Evolutionary conservation across 1,140 invertebrate genomes (phyloP).

Genomic region (Cydia pomonella): DNA sequence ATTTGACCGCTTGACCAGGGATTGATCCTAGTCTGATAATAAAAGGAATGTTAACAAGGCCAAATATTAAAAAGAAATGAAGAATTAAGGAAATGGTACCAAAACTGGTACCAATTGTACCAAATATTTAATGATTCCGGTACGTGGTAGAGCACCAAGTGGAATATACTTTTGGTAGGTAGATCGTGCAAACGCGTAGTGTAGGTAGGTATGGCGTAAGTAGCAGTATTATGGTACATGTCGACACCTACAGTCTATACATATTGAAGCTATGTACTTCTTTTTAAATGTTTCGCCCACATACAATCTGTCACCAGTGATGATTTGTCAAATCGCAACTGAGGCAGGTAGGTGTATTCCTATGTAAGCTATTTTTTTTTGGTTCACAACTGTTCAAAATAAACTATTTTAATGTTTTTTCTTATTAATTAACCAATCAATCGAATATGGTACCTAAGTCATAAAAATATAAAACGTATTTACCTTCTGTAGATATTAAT

Average conservation of each 20-base stretch:
- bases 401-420: too few species aligned
- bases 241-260: conserved; percentile 19
- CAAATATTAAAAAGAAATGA: too few species aligned
- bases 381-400: neutral
- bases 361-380: neutral
- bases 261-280: conserved; percentile 32
- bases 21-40: too few species aligned
- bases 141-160: neutral
- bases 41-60: too few species aligned
- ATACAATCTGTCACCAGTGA: conserved; percentile 43
- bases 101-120: too few species aligned
- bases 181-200: conserved; percentile 10
- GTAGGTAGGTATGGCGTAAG: conserved; percentile 4
- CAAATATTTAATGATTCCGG: neutral
- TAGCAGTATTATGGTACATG: conserved; percentile 14
- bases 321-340: conserved; percentile 38
- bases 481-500: neutral
- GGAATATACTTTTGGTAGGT: conserved; percentile 23
- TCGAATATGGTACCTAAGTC: neutral
- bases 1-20: too few species aligned
- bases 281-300: conserved; percentile 43
- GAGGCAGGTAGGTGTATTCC: neutral
- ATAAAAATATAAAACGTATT: neutral
- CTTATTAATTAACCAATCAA: neutral
- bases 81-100: too few species aligned